Evolutionary conservation across 2,888 invertebrate genomes (phyloP).

Genomic region (Chrysolina americana): DNA sequence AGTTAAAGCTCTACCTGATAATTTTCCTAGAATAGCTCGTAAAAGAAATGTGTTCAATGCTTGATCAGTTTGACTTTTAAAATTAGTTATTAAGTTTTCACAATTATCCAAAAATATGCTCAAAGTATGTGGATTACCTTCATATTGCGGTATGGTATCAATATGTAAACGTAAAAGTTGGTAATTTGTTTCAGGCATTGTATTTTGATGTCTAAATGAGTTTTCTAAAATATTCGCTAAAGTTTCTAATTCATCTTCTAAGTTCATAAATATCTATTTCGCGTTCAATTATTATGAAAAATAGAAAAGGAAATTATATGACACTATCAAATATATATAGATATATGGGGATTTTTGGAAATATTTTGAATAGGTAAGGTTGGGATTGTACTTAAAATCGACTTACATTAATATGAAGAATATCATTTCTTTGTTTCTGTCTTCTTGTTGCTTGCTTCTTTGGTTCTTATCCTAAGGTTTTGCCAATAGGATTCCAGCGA

Average conservation of each 20-base stretch:
- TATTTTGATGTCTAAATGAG: no score
- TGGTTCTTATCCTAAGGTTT: no score
- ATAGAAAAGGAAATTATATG: no score
- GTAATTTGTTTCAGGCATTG: neutral
- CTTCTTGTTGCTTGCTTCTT: no score
- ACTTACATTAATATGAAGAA: no score
- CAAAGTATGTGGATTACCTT: constrained; percentile 8
- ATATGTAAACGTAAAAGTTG: neutral
- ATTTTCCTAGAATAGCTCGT: constrained; percentile 22
- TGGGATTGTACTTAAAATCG: no score
- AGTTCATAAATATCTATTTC: neutral
- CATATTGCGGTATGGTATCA: neutral
- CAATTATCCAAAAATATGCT: constrained; percentile 5
- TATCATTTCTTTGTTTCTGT: no score
- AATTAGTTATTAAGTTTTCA: constrained; percentile 12
- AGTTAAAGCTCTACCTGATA: constrained; percentile 27
- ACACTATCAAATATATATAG: no score
- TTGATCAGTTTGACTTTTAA: neutral
- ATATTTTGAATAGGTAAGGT: no score
- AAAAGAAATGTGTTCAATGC: neutral
- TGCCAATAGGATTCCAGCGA: no score
- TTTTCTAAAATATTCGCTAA: neutral
- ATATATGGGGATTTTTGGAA: no score
- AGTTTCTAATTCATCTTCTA: neutral
- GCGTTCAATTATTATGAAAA: no score